Conservation (phyloP, 2,113 vertebrate species). For the Nanorana parkeri region DNA sequence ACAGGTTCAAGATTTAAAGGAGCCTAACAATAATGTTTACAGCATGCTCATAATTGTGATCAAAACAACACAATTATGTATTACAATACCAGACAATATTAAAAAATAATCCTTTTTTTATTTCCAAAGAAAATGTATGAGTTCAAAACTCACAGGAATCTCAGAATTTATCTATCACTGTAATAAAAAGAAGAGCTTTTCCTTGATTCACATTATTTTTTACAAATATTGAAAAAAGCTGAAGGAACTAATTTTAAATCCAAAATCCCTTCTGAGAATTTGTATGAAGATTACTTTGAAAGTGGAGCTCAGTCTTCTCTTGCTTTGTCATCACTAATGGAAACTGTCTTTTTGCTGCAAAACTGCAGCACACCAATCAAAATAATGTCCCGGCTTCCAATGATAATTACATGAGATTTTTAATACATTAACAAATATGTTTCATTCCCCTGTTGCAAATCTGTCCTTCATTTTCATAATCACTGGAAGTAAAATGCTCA, state of each 20-base stretch:
- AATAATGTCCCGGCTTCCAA: constrained; percentile 31
- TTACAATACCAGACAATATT: constrained; percentile 19
- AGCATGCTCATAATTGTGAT: background rate
- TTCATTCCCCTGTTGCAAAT: constrained; percentile 47
- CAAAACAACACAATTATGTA: constrained; percentile 21
- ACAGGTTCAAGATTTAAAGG: no score
- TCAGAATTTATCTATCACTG: background rate
- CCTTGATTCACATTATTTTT: constrained; percentile 29
- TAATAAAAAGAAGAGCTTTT: constrained; percentile 26
- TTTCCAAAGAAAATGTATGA: background rate
- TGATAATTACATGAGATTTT: constrained; percentile 51
- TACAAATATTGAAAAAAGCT: constrained; percentile 26
- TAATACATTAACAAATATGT: constrained; percentile 54
- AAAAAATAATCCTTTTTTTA: constrained; percentile 1
- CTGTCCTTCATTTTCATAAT: constrained; percentile 56
- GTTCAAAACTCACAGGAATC: background rate
- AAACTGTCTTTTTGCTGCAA: constrained; percentile 37
- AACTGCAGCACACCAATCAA: constrained; percentile 4
- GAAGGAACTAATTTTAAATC: constrained; percentile 25
- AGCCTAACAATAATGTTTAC: constrained; percentile 1
- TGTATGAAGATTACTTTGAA: constrained; percentile 52
- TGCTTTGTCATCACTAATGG: constrained; percentile 52
- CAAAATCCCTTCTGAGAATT: constrained; percentile 35
- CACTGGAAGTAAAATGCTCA: constrained; percentile 26
- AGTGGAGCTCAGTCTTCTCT: constrained; percentile 32